Evolutionary conservation across 2,888 invertebrate species (phyloP), one percentile per base, ranked within the genome.

Genomic region (Kuschelorhynchus macadamiae): DNA sequence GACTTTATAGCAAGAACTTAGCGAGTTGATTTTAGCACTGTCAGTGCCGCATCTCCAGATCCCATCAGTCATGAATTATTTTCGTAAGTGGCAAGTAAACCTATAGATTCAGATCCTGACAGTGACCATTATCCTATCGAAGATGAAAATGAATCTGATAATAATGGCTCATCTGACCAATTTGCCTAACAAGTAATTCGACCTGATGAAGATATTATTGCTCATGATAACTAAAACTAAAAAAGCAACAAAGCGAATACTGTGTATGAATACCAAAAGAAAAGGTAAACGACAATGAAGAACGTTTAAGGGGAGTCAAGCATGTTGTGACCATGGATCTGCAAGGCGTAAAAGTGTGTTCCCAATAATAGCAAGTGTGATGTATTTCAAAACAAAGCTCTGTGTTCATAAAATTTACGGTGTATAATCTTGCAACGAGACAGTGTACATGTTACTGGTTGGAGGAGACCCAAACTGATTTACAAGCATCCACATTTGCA

Each of bases 341-440:
- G 11, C 63, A 73, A 30, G 68, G 72, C n/a, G 72, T 72, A n/a
- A 50, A 70, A 55, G 20, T 71, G 8, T 53, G 44, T 50, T 70
- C 12, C 11, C 20, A 39, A 11, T 72, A 18, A 21, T 36, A 5
- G 72, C 65, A 8, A 64, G 68, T 32, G 44, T 49, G n/a, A 12
- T 71, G 12, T 76, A 77, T 57, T 78, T 70, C 41, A 76, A 74
- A 64, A 74, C 67, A 72, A 79, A 79, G 56, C 55, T 79, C 5
- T 77, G 7, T 41, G 39, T n/a, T 21, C 41, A 55, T 36, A 55
- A 55, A n/a, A 14, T 55, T 41, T 55, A 55, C 72, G 0, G 47
- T 78, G 30, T 76, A 56, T 44, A 63, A 78, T 69, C 25, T 25
- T 25, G 25, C 25, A 25, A 25, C 25, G 25, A 25, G 25, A 25